Evolutionary conservation across 2,888 invertebrate species (phyloP), one percentile per base, ranked within the genome.

Genomic region (Boloria selene): DNA sequence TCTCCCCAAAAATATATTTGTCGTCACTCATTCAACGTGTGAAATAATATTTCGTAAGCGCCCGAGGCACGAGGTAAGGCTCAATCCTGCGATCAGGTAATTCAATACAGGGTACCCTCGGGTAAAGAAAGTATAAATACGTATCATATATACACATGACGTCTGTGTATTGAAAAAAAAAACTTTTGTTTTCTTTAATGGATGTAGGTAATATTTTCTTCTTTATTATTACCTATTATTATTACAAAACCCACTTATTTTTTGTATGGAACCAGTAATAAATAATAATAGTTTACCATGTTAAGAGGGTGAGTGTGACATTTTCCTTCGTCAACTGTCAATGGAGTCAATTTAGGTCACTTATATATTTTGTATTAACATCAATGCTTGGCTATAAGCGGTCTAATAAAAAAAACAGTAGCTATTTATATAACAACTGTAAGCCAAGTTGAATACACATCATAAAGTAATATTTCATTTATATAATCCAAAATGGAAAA

Each of bases 11-110:
- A 56, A 56, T 50, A 63, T 55, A 61, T 77, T 78, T 78, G 77
- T 79, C 77, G 78, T 75, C 75, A 72, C 70, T 73, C 75, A 76
- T 75, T 78, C 79, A 85, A 87, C 83, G 84, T 86, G 82, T 80
- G 79, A 85, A 86, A 85, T 85, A 85, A 86, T 86, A 86, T 85
- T 86, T 83, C 81, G 73, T 75, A 70, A 74, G 79, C 75, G 85
- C 86, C 82, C 68, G 66, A 64, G 82, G 86, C 86, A 72, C 65
- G 66, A 68, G 63, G 64, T 69, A 73, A 75, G 76, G 73, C 68
- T 69, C 72, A 78, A 82, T 81, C 73, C 77, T 69, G 71, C 73
- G 74, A 70, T 71, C 68, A 68, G 70, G 78, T 82, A 83, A 83
- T 82, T 82, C 80, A 84, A 84, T 84, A 62, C 75, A 74, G 75